These are phyloP conservation scores for Synergus laeviventris DNA, from an alignment of 2,888 invertebrate species.

Conservation along the genomic window DNA sequence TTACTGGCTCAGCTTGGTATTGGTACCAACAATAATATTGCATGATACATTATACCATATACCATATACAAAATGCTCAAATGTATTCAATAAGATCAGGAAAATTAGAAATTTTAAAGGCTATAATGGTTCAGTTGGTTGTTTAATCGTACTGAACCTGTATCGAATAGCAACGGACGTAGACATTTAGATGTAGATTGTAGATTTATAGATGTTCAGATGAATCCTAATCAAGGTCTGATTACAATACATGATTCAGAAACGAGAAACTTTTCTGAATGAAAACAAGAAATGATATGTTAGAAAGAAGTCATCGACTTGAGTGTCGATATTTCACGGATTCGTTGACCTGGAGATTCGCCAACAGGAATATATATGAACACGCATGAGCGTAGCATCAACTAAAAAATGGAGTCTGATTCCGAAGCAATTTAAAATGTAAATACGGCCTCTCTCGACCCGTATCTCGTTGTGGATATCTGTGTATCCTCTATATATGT, in stretches of 20 bases:
- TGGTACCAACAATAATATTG: conserved; percentile 16
- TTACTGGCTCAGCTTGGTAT: conserved; percentile 47
- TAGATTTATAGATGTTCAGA: no score
- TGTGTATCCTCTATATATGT: conserved; percentile 25
- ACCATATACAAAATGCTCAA: background rate
- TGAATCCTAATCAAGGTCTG: no score
- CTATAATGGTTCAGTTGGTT: no score
- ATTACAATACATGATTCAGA: background rate
- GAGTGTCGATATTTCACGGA: conserved; percentile 17
- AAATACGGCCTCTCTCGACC: conserved; percentile 54
- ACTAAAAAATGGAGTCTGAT: conserved; percentile 54
- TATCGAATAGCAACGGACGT: no score
- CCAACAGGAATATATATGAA: background rate
- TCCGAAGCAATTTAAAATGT: conserved; percentile 60
- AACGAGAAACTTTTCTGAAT: background rate
- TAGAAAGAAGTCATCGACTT: conserved; percentile 11
- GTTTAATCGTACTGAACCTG: no score
- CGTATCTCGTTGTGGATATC: conserved; percentile 38
- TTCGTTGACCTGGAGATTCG: conserved; percentile 8
- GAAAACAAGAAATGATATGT: background rate
- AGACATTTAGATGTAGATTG: background rate
- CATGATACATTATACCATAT: conserved; percentile 1
- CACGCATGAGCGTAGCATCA: conserved; percentile 42
- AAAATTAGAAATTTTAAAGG: no score
- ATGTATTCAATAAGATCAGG: background rate